These are phyloP conservation scores for Lithophane leautieri DNA, from an alignment of 2,888 invertebrate species.

Conservation along the genomic window DNA sequence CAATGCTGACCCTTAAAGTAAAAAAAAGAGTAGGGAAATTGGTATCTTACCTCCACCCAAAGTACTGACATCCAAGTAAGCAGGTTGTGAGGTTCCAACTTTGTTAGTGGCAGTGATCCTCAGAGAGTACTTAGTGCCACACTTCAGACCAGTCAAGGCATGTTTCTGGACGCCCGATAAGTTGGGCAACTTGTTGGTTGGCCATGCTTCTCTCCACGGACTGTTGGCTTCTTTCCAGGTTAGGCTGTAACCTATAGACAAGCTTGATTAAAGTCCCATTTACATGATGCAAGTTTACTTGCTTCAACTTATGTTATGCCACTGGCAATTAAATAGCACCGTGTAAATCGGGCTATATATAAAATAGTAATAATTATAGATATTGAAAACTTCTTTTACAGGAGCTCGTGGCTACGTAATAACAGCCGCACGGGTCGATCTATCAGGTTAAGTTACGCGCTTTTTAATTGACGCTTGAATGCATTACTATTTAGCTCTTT, in stretches of 20 bases:
- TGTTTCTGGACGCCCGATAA: conserved; percentile 91
- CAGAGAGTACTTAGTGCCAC: conserved; percentile 95
- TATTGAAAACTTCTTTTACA: no score
- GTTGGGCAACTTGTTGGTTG: conserved; percentile 89
- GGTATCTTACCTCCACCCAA: conserved; percentile 21
- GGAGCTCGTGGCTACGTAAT: no score
- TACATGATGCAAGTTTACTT: neutral
- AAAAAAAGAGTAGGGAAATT: neutral
- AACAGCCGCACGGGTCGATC: no score
- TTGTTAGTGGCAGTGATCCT: conserved; percentile 95
- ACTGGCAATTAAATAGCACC: neutral
- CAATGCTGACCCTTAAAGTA: no score
- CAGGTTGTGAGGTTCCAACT: conserved; percentile 94
- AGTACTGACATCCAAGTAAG: conserved; percentile 91
- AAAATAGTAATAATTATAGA: neutral
- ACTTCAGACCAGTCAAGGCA: conserved; percentile 93
- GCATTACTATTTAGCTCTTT: no score
- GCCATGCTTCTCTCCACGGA: conserved; percentile 91
- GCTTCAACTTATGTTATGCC: neutral
- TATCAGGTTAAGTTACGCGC: no score
- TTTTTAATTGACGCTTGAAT: no score
- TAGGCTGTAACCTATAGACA: conserved; percentile 76
- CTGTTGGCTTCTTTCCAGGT: conserved; percentile 89
- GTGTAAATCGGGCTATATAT: neutral
- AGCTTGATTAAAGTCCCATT: neutral